Base-by-base conservation (phyloP, 2,797 vertebrate species). In the Sandelia bainsii region DNA sequence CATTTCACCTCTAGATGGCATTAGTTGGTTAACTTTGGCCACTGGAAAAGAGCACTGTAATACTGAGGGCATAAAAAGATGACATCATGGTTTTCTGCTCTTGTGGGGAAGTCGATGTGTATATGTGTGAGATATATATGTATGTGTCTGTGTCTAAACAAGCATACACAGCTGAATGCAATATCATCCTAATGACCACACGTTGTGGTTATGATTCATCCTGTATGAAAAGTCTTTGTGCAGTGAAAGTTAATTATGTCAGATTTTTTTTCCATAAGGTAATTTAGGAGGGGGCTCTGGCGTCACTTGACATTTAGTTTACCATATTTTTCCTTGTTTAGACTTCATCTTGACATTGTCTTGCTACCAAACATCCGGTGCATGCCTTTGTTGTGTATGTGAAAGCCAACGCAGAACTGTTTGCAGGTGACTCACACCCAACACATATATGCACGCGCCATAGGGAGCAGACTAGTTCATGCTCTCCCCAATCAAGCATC, bases 1-100 rank as follows among this genome's bases (percentile, higher is more conserved):
- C 7, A 50, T 42, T 23, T 48, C 5, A 2, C 88, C 94, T 88
- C 80, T 90, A 93, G 94, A 89, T 89, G 93, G 92, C 90, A 90
- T 79, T 49, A 83, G 86, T 85, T 89, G 61, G 84, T 91, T 86
- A 82, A 58, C 70, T 84, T 89, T 86, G 39, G 64, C 32, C 46
- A 53, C 59, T 71, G 61, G 48, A 72, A 80, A 79, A 0, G 51
- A 72, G 73, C 89, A 80, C 83, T 76, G 78, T 79, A 82, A 88
- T 72, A 83, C 81, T 83, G 79, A 78, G 69, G 71, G 79, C 79
- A 81, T 82, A 87, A 83, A 92, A 90, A 68, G 92, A 92, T 93
- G 90, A 93, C 90, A 91, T 93, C 92, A 93, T 93, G 72, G 75
- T 90, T 92, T 91, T 90, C 83, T 80, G 62, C 81, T 87, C 81